Evolutionary conservation across 2,797 vertebrate species (phyloP), one percentile per base, ranked within the genome.

Genomic region (Rhinoraja longicauda): DNA sequence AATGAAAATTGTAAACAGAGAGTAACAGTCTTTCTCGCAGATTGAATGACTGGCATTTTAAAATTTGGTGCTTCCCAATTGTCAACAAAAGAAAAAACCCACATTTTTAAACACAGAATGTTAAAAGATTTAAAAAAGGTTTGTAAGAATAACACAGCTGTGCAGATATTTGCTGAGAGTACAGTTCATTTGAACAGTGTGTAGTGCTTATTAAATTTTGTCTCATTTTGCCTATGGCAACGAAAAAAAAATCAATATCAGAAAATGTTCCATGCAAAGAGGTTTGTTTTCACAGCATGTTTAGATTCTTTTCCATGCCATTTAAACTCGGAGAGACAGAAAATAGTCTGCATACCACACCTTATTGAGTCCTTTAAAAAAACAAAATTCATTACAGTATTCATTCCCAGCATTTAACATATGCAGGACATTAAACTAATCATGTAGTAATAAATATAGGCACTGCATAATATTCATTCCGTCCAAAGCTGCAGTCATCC

Each of bases 281-380:
- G 90, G 39, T 92, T 92, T 92, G 90, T 92, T 92, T 92, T 92
- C 45, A 92, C 90, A 92, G 70, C 64, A 92, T 92, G 90, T 92
- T 72, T 92, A 92, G 70, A 75, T 75, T 92, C 39, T 53, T 92
- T 92, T 92, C 70, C 45, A 72, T 92, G 90, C 15, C 72, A 29
- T 92, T 73, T 92, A 45, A 92, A 53, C 13, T 92, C 36, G 73
- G 53, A 90, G 90, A 73, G 36, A 92, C 70, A 53, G 90, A 73
- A 73, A 91, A 91, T 32, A 91, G 67, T 72, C 67, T 91, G 67
- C 90, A 91, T 73, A 91, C 90, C 90, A 29, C 67, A 73, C 64
- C 90, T 53, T 92, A 73, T 75, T 53, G 45, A 92, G 36, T 75
- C 67, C 90, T 72, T 90, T 72, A 45, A 75, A 72, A 73, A 67